These are phyloP conservation scores for Nycticorax nycticorax DNA, from an alignment of 2,113 vertebrate species.

Conservation along the genomic window DNA sequence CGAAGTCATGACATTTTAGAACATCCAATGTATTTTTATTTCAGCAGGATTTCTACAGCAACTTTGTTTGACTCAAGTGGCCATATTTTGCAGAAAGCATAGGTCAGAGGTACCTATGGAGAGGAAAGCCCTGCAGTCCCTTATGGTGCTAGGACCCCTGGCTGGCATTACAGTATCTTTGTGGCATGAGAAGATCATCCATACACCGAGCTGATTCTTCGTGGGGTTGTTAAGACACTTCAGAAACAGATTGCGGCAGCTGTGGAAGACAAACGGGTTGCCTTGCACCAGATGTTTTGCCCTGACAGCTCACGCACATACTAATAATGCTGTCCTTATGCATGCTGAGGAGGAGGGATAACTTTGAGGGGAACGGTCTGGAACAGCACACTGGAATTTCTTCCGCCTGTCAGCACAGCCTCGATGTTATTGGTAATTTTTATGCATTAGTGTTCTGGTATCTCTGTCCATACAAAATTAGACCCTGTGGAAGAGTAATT, in stretches of 20 bases:
- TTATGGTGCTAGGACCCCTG: background rate
- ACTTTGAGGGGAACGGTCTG: background rate
- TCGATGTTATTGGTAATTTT: background rate
- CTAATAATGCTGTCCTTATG: background rate
- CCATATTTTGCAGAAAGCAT: background rate
- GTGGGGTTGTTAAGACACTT: background rate
- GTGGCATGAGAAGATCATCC: background rate
- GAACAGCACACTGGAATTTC: background rate
- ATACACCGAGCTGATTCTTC: background rate
- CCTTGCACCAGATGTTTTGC: conserved; percentile 13
- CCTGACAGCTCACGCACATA: conserved; percentile 8
- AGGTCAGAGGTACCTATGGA: background rate
- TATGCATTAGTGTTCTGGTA: background rate
- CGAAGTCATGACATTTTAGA: background rate
- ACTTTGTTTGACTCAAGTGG: background rate
- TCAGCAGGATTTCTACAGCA: background rate
- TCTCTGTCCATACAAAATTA: background rate
- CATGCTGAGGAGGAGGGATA: background rate
- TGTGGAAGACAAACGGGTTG: background rate
- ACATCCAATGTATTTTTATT: background rate
- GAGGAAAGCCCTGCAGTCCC: background rate
- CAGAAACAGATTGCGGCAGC: conserved; percentile 23
- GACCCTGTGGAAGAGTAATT: background rate
- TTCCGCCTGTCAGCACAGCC: background rate
- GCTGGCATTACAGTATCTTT: background rate